phyloP scores from a whole-genome alignment of 2,888 invertebrate species.

The Tubulanus polymorphus region DNA sequence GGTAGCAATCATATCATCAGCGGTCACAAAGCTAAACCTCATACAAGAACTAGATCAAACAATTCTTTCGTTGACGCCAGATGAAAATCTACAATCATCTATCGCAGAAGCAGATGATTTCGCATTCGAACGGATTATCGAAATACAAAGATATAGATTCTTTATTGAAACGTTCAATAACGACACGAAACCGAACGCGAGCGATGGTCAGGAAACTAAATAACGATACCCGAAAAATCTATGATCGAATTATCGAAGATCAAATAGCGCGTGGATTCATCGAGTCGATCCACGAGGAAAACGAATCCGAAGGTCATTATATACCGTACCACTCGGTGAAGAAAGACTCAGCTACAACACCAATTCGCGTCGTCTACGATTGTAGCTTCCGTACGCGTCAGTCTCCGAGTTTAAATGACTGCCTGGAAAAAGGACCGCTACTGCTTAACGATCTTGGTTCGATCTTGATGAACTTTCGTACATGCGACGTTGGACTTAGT shows the following conservation, averaged over 20 bases:
- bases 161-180: no score
- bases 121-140: no score
- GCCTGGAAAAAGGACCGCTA: no score
- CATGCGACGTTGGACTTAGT: slow-evolving; percentile 8
- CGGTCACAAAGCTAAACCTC: no score
- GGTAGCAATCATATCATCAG: no score
- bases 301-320: slow-evolving; percentile 10
- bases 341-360: slow-evolving; percentile 19
- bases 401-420: slow-evolving; percentile 19
- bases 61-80: no score
- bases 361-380: slow-evolving; percentile 19
- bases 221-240: neutral
- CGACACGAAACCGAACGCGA: no score
- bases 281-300: neutral
- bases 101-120: no score
- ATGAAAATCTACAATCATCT: no score
- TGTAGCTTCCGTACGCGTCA: slow-evolving; percentile 10
- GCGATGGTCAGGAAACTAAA: neutral
- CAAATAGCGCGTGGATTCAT: neutral
- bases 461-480: slow-evolving; percentile 17
- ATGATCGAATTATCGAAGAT: neutral
- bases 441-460: slow-evolving; percentile 17
- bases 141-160: no score
- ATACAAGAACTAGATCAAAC: no score
- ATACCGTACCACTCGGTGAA: slow-evolving; percentile 19